phyloP scores from a whole-genome alignment of 2,888 invertebrate species.

The Scrobipalpa atriplicella region DNA sequence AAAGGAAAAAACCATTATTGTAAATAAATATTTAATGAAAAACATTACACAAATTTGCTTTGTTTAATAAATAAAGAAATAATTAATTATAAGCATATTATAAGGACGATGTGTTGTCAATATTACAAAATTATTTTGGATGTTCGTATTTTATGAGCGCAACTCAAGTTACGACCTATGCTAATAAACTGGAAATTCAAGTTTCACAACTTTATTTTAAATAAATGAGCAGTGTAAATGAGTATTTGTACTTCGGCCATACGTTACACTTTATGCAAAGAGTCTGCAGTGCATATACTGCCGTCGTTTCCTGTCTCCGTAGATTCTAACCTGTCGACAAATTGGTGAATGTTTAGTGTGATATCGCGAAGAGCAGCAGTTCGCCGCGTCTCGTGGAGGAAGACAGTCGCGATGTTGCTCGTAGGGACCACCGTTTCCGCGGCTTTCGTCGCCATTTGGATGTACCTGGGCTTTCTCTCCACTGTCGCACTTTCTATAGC shows the following conservation, averaged over 20 bases:
- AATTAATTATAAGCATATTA: not conserved
- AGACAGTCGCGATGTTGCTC: constrained; percentile 72
- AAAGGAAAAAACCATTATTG: not conserved
- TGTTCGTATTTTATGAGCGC: not conserved
- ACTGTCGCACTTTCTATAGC: constrained; percentile 84
- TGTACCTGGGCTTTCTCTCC: constrained; percentile 84
- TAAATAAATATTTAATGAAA: not conserved
- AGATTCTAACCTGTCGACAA: not conserved
- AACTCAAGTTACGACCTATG: not conserved
- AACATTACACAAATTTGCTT: not conserved
- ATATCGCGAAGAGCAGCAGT: constrained; percentile 60
- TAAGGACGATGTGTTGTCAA: not conserved
- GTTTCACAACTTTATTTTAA: constrained; percentile 19
- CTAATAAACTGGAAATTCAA: constrained; percentile 7
- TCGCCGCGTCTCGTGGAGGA: constrained; percentile 76
- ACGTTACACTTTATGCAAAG: not conserved
- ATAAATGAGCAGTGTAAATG: not conserved
- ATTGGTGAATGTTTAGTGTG: constrained; percentile 31
- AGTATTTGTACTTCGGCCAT: not conserved
- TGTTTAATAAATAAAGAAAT: not conserved
- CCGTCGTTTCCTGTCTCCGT: not conserved
- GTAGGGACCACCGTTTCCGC: constrained; percentile 65
- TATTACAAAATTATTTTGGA: not conserved
- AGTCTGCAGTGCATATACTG: not conserved
- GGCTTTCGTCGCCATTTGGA: constrained; percentile 72